Conservation (phyloP, 2,888 invertebrate genomes). For the Micoletzkya japonica region DNA sequence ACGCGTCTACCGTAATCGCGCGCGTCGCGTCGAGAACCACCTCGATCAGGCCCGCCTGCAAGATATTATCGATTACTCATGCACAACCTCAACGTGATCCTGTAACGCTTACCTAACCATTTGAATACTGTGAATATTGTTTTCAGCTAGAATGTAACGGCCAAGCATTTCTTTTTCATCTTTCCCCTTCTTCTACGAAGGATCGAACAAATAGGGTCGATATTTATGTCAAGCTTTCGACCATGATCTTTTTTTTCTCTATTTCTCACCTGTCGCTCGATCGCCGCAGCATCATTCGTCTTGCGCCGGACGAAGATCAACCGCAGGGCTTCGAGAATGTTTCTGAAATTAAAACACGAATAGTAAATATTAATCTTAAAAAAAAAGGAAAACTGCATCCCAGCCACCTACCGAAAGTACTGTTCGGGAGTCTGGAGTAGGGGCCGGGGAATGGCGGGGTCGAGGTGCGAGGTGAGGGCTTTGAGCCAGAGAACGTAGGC, state of each 20-base stretch:
- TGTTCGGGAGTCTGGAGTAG: slow-evolving; percentile 48
- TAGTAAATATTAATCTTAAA: background rate
- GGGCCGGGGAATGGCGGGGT: slow-evolving; percentile 44
- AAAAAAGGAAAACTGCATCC: background rate
- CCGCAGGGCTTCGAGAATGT: slow-evolving; percentile 56
- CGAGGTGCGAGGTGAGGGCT: slow-evolving; percentile 44
- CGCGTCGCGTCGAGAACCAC: slow-evolving; percentile 40
- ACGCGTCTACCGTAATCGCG: slow-evolving; percentile 38
- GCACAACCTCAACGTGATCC: no score
- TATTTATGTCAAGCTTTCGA: no score
- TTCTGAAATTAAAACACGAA: slow-evolving; percentile 39
- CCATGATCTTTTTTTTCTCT: no score
- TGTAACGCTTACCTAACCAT: no score
- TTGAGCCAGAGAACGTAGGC: slow-evolving; percentile 45
- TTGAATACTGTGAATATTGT: no score
- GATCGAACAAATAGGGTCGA: no score
- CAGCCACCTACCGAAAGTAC: slow-evolving; percentile 44
- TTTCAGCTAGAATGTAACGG: no score
- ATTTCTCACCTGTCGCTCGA: slow-evolving; percentile 25
- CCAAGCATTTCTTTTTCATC: no score
- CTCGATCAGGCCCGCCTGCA: slow-evolving; percentile 44
- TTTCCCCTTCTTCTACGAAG: no score
- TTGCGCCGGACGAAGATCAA: slow-evolving; percentile 47
- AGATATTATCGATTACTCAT: background rate
- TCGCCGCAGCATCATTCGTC: slow-evolving; percentile 11